Percentiles rank a stretch among this genome's conserved stretches.
Evolutionary conservation across 2,113 vertebrate genomes (phyloP).

Genomic region (Melanotaenia duboulayi): DNA sequence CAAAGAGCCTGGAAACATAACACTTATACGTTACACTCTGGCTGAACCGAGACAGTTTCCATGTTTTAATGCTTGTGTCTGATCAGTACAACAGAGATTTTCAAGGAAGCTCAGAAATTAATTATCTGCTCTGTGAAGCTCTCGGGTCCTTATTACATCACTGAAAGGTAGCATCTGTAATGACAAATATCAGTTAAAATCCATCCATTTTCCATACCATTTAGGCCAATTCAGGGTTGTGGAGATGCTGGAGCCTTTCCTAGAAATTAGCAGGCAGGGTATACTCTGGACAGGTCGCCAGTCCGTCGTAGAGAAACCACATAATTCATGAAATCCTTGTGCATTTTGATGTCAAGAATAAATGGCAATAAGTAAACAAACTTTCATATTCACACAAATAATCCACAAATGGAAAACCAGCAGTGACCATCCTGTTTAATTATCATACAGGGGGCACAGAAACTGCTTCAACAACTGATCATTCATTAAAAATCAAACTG

Average conservation of each 20-base stretch:
- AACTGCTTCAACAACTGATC: neutral
- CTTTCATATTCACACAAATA: slow-evolving; percentile 3
- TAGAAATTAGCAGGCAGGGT: no score
- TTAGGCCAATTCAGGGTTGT: no score
- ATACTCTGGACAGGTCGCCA: no score
- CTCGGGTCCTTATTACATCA: neutral
- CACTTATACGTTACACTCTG: neutral
- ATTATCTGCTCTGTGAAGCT: slow-evolving; percentile 1
- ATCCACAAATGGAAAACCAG: neutral
- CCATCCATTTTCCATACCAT: no score
- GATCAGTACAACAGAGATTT: neutral
- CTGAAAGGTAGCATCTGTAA: neutral
- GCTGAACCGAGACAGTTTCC: neutral
- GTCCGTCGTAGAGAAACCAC: no score
- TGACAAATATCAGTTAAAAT: neutral
- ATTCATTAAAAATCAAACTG: neutral
- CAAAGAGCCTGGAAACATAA: neutral
- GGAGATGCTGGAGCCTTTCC: no score
- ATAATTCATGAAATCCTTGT: slow-evolving; percentile 10
- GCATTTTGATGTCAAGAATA: neutral
- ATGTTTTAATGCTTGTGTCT: neutral
- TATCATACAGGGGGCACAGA: neutral
- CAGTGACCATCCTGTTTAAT: neutral
- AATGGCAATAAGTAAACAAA: neutral
- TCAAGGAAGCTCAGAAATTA: neutral